Evolutionary conservation across 2,888 invertebrate genomes (phyloP), one percentile per base, ranked within the genome.

Genomic region (Nebria salina): DNA sequence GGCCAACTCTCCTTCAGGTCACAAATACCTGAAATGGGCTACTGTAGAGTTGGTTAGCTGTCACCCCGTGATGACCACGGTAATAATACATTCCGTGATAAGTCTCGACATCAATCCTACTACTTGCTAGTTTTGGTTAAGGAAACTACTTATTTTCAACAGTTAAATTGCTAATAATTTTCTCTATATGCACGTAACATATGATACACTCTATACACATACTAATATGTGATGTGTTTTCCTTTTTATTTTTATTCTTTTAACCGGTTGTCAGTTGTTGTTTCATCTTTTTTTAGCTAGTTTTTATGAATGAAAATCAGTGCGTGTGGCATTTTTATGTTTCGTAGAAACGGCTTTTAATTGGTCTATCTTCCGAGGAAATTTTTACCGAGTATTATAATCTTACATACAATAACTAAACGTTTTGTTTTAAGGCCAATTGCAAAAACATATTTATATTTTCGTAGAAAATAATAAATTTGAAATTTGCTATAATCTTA

Each of bases 141-240:
- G 68, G 26, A 68, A 68, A 68, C 68, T 26, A 26, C n/a, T 70
- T 70, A 70, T 70, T 70, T 70, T 25, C 26, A 70, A 70, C 70
- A 70, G 70, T 70, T 70, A 70, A 70, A 70, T 70, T 70, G 70
- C 70, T 70, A 70, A 70, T 70, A 70, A 70, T 70, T 70, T 70
- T 11, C 66, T 54, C 66, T 66, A 66, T 25, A 54, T 66, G 66
- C 66, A 66, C 25, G 70, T 70, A 70, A 70, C 15, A 70, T 20
- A 25, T 25, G 11, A 26, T 25, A 68, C 20, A 70, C 70, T 25
- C 25, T 70, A 7, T 70, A 70, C 20, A 54, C 54, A 54, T 54
- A 54, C 54, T 54, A 54, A 54, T 54, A 54, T 54, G 54, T 54
- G 54, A 34, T 54, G 54, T 54, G 54, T 54, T 5, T 9, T 43